Conservation (phyloP, 1,140 invertebrate species). For the Drosophila repleta region DNA sequence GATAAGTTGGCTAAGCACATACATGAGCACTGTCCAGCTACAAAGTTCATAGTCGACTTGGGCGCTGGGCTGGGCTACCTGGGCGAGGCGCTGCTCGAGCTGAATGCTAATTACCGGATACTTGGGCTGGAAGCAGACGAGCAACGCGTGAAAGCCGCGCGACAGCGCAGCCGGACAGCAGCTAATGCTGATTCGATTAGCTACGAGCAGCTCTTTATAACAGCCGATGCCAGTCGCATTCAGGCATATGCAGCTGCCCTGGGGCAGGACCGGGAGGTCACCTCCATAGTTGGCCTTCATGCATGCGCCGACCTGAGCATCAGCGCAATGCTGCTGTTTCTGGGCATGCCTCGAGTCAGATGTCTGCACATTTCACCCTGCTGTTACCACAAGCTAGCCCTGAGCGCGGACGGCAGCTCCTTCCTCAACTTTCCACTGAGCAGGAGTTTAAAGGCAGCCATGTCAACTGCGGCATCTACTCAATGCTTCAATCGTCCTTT, state of each 20-base stretch:
- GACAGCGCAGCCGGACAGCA: conserved; percentile 86
- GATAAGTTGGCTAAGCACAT: conserved; percentile 86
- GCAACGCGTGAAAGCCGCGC: conserved; percentile 87
- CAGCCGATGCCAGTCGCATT: conserved; percentile 83
- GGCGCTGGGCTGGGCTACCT: conserved; percentile 94
- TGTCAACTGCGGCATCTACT: background rate
- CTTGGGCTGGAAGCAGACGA: conserved; percentile 89
- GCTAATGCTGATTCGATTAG: conserved; percentile 86
- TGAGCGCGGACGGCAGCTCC: conserved; percentile 40
- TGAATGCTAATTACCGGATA: conserved; percentile 86
- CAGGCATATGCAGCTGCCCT: conserved; percentile 77
- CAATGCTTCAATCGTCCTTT: conserved; percentile 86
- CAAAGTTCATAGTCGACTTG: conserved; percentile 89
- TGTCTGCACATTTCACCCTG: conserved; percentile 91
- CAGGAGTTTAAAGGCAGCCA: conserved; percentile 31
- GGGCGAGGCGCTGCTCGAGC: conserved; percentile 87
- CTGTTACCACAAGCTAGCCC: conserved; percentile 92
- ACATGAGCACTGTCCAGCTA: conserved; percentile 84
- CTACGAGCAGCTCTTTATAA: conserved; percentile 86
- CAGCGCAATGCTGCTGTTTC: conserved; percentile 89
- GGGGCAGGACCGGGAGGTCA: conserved; percentile 1
- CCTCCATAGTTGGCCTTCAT: conserved; percentile 88
- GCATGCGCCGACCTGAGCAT: conserved; percentile 93
- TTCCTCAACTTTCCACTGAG: conserved; percentile 88
- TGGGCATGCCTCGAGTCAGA: conserved; percentile 86